Base-by-base conservation (phyloP, 1,140 invertebrate genomes). In the Zaprionus vittiger region DNA sequence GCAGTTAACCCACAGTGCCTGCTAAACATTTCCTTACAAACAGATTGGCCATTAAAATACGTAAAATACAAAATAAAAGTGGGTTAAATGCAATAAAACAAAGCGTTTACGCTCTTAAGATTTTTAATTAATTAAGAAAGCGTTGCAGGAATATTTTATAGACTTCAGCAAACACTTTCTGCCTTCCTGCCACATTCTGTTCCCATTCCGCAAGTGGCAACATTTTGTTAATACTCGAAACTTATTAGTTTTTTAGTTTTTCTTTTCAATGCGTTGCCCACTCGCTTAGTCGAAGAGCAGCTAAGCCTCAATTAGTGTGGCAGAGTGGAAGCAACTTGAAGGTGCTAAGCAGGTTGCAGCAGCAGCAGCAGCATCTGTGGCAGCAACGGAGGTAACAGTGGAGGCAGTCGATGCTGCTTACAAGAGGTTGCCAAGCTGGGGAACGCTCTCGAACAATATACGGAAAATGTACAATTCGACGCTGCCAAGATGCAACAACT, bases 401-500 rank as follows among this genome's bases (percentile, higher is more conserved):
- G n/a, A 28, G 6, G 22, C 37, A 44, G 24, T 4, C 12, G 28
- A 14, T 26, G 15, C 24, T 49, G 38, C 31, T 34, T 34, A 34
- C 31, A 34, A 34, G 31, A 34, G 31, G 31, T 34, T 34, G 2
- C 31, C 41, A 65, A 54, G 49, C 20, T 52, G 37, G 52, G 47
- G 24, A 65, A 65, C 31, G 28, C 20, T 5, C 62, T 14, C 31
- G 55, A 37, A 57, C 64, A 66, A 66, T 66, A 70, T 69, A 28
- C 60, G 60, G 41, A 49, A 69, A 60, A 60, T 60, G 17, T 44
- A 26, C 56, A 60, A 52, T 17, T 60, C 55, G n/a, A 31, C n/a
- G 6, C 52, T 44, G 61, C 72, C 41, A 70, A 75, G 34, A 54
- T 55, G 71, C 72, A 71, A 64, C 34, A 71, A 64, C 24, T 28